Percentiles rank a stretch among this genome's conserved stretches.
Conservation (phyloP, 2,113 vertebrate species). For the Sorex araneus region DNA sequence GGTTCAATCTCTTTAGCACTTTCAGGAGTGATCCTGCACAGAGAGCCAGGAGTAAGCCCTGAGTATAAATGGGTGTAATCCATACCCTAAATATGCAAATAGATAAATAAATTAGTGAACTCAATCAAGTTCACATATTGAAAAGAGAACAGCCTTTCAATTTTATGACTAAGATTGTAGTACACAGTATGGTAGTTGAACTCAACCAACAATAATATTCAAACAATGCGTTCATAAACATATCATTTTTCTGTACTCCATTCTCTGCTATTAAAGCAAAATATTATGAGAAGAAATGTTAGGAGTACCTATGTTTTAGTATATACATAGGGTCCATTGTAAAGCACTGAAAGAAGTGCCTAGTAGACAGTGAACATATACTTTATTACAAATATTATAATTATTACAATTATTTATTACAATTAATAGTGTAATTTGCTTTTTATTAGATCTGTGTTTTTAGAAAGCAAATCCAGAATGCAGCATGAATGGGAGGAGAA, state of each 20-base stretch:
- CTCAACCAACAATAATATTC: background rate
- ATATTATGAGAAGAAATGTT: slow-evolving; percentile 5
- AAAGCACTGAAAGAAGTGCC: background rate
- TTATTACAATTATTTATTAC: too few species aligned
- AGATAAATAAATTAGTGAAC: background rate
- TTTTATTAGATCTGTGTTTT: background rate
- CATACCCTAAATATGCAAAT: too few species aligned
- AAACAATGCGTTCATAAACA: background rate
- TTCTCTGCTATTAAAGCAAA: background rate
- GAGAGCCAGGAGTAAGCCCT: too few species aligned
- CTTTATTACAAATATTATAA: too few species aligned
- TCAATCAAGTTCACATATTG: slow-evolving; percentile 33
- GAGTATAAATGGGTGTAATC: too few species aligned
- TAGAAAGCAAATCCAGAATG: background rate
- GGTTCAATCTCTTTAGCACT: too few species aligned
- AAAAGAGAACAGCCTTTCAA: background rate
- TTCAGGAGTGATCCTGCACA: too few species aligned
- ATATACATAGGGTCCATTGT: background rate
- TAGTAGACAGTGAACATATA: background rate
- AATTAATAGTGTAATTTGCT: background rate
- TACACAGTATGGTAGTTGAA: background rate
- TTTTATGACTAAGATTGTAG: background rate
- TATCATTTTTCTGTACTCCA: slow-evolving; percentile 14
- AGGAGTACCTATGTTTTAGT: background rate
- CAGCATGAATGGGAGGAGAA: background rate